phyloP scores from a whole-genome alignment of 1,140 invertebrate genomes.

The Micrasema longulum region DNA sequence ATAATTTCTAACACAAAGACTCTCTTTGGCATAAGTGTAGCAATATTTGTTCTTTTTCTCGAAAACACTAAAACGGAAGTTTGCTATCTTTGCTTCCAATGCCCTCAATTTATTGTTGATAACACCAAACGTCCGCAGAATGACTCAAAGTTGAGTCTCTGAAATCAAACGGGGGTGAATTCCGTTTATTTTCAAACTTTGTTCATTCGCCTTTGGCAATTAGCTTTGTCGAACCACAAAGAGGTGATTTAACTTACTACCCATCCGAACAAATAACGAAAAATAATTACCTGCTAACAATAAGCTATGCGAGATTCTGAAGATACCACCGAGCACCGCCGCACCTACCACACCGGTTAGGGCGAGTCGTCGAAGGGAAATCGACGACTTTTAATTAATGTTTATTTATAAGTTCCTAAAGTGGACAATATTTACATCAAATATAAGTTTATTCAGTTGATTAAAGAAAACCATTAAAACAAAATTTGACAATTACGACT shows the following conservation, averaged over 20 bases:
- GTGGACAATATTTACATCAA: not conserved
- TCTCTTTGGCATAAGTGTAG: too few species aligned
- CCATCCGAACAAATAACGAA: slow-evolving; percentile 8
- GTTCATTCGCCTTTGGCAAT: slow-evolving; percentile 26
- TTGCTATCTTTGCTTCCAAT: too few species aligned
- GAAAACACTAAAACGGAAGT: too few species aligned
- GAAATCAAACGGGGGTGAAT: not conserved
- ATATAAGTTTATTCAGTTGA: not conserved
- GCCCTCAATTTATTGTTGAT: too few species aligned
- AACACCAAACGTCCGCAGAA: too few species aligned
- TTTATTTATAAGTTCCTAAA: not conserved
- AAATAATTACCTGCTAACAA: slow-evolving; percentile 3
- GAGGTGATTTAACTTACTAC: not conserved
- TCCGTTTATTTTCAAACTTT: not conserved
- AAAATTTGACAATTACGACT: too few species aligned
- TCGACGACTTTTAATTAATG: not conserved
- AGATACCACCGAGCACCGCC: too few species aligned
- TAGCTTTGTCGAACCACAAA: not conserved
- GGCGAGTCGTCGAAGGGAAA: not conserved
- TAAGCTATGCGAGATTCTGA: not conserved
- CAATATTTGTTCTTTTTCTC: too few species aligned
- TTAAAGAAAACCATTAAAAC: not conserved
- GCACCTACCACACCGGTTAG: too few species aligned
- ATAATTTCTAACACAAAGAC: too few species aligned
- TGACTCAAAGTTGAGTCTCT: too few species aligned